phyloP scores from a whole-genome alignment of 2,888 invertebrate genomes.

The Latrodectus elegans region DNA sequence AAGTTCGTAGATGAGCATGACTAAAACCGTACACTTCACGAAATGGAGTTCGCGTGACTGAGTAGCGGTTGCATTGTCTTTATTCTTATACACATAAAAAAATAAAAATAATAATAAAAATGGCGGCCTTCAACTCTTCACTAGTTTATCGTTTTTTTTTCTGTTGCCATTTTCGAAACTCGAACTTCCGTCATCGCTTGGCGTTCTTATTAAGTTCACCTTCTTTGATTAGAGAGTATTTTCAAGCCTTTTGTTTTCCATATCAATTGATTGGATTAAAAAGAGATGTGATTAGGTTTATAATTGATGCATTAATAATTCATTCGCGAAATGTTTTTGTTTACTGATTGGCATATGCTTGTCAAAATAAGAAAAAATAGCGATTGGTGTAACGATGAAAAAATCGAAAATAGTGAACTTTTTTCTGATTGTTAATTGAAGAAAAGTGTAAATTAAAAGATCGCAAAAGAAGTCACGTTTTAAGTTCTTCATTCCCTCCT shows the following conservation, averaged over 20 bases:
- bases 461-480: too few species aligned
- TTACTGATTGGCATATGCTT: background rate
- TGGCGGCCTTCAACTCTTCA: background rate
- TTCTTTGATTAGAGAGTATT: slow-evolving; percentile 32
- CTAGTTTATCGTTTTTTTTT: slow-evolving; percentile 12
- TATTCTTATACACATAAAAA: slow-evolving; percentile 17
- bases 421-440: too few species aligned
- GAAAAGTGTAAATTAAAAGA: too few species aligned
- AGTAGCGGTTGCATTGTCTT: slow-evolving; percentile 40
- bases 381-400: too few species aligned
- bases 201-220: slow-evolving; percentile 40
- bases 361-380: slow-evolving; percentile 2
- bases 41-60: slow-evolving; percentile 54
- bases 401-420: too few species aligned
- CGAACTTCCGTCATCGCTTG: slow-evolving; percentile 30
- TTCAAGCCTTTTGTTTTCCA: slow-evolving; percentile 41
- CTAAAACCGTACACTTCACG: slow-evolving; percentile 42
- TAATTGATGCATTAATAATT: slow-evolving; percentile 38
- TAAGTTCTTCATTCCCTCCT: too few species aligned
- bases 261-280: slow-evolving; percentile 40
- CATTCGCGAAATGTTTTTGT: background rate
- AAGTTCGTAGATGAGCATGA: slow-evolving; percentile 6
- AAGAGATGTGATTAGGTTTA: slow-evolving; percentile 35
- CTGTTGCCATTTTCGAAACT: background rate
- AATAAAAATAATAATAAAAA: background rate